Evolutionary conservation across 2,888 invertebrate species (phyloP), one percentile per base, ranked within the genome.

Genomic region (Hyalella azteca): DNA sequence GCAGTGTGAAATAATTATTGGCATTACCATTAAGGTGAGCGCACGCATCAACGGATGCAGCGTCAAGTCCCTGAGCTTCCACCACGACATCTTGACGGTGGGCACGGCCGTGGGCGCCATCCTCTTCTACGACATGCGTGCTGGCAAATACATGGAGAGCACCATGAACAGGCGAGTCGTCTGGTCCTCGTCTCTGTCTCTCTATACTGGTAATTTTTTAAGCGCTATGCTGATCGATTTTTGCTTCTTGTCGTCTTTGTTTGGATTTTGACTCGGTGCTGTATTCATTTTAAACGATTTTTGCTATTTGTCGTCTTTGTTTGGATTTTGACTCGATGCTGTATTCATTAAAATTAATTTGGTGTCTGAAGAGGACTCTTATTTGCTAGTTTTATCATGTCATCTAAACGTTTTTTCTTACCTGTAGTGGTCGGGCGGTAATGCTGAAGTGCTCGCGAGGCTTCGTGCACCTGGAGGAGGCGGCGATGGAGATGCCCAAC

Each of bases 61-160:
- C 45, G 94, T 97, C 85, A 91, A 97, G 66, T 97, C 97, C 0
- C 93, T 96, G 45, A 94, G 94, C 88, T 97, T 97, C 89, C 92
- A 94, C 86, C 95, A 94, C 0, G 92, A 96, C 86, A 92, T 97
- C 86, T 90, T 98, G 84, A 97, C 97, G 2, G 94, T 97, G 85
- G 97, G 97, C 26, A 97, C 97, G 0, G 97, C 97, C 0, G 90
- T 95, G 32, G 97, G 97, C 26, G 92, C 94, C 89, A 89, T 98
- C 1, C 93, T 97, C 91, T 97, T 98, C 89, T 97, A 96, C 88
- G 98, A 98, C 88, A 90, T 97, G 82, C 91, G 95, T 86, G 95
- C 95, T 39, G 93, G 94, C 75, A 96, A 95, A 88, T 97, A 96
- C 88, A 89, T 97, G 78, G 96, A 96, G 87, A 95, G 95, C 84